phyloP scores from a whole-genome alignment of 2,797 vertebrate species.

The Potorous gilbertii region DNA sequence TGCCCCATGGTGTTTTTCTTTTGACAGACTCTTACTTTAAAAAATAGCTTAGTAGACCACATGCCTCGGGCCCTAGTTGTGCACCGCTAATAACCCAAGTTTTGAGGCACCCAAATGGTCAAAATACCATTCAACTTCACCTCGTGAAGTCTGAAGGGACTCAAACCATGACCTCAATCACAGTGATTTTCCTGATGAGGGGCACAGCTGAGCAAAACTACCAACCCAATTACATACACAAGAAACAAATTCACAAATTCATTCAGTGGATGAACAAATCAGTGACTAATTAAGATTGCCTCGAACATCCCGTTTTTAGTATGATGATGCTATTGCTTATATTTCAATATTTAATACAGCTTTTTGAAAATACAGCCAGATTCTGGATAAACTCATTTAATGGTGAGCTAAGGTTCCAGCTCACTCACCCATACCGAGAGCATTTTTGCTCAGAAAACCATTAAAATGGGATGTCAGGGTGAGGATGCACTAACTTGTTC shows the following conservation, averaged over 20 bases:
- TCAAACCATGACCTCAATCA: conserved; percentile 69
- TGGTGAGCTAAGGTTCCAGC: neutral
- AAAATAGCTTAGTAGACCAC: conserved; percentile 70
- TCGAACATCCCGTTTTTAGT: conserved; percentile 22
- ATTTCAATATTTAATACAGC: conserved; percentile 22
- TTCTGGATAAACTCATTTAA: conserved; percentile 20
- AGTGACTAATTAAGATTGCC: conserved; percentile 47
- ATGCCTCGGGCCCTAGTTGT: conserved; percentile 65
- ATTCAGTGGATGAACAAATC: conserved; percentile 21
- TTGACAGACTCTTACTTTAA: conserved; percentile 70
- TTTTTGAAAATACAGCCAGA: neutral
- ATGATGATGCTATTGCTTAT: conserved; percentile 32
- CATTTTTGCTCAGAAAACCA: conserved; percentile 3
- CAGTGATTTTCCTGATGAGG: conserved; percentile 67
- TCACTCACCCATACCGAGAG: conserved; percentile 16
- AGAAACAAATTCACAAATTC: conserved; percentile 46
- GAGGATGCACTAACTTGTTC: neutral
- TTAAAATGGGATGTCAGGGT: neutral
- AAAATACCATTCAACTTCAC: conserved; percentile 72
- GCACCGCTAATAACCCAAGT: conserved; percentile 76
- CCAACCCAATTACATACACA: conserved; percentile 49
- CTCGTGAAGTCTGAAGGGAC: conserved; percentile 68
- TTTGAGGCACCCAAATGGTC: conserved; percentile 71
- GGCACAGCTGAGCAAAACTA: conserved; percentile 64
- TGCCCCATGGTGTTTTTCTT: conserved; percentile 62